Base-by-base conservation (phyloP, 2,113 vertebrate species). In the Litocranius walleri region DNA sequence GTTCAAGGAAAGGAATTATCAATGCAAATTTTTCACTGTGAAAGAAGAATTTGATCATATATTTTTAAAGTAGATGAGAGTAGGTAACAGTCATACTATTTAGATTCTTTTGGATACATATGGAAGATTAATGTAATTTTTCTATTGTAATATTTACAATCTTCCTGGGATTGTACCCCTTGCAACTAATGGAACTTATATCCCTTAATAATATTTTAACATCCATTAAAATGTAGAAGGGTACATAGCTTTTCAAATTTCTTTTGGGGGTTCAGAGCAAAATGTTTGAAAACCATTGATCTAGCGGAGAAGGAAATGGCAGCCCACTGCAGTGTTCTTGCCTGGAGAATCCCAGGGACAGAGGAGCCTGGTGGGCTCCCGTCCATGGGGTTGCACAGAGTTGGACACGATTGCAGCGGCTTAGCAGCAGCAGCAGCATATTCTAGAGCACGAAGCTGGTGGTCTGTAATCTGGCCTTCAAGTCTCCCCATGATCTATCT, bases 371-470 rank as follows among this genome's bases (percentile, higher is more conserved):
- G 36, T 74, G 67, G 11, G 36, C 21, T 74, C 9, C 36, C 1
- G 0, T 74, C 67, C 13, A 25, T 13, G 36, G 36, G 11, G 5
- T 6, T 40, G 5, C 67, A 74, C 19, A 74, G 67, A 74, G 67
- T 40, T 0, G 0, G 36, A 40, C 36, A 74, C 0, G 0, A 13
- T 21, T 40, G 21, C 36, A 74, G 36, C 0, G 1, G 6, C 21
- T 74, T 23, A 40, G 67, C 67, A 74, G n/a, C 64, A 10, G 16
- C 33, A 67, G 62, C 33, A 67, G 17, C n/a, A 9, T 0, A 6
- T 5, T 25, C 11, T 25, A 56, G 2, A 36, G 45, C 23, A 8
- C 13, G 11, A 67, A 61, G 23, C 48, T 3, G 0, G 17, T 3
- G 4, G 16, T 50, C 84, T 62, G 14, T 43, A 10, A 25, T 62